A percentile compares a stretch with the other conserved stretches of the same genome.
Conservation (phyloP, 2,113 vertebrate genomes). For the Tupaia tana region DNA sequence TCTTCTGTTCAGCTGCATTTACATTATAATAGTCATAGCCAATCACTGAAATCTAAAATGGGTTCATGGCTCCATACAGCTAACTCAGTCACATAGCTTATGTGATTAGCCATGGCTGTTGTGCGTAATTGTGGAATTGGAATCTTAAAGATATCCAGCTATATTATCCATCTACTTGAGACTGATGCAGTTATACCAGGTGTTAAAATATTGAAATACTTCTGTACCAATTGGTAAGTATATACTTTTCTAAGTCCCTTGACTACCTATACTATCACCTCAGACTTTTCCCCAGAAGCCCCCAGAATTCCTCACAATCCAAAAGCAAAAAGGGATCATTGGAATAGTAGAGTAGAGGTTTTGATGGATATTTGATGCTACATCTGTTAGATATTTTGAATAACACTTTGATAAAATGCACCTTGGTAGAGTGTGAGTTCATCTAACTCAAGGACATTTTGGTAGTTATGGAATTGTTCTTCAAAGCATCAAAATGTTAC, state of each 20-base stretch:
- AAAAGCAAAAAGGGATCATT: not conserved
- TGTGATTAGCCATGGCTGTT: not conserved
- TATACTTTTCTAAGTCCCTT: not conserved
- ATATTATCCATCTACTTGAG: not conserved
- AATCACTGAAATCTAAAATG: not conserved
- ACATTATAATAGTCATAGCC: not conserved
- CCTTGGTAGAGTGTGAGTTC: not conserved
- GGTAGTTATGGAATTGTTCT: not conserved
- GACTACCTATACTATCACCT: not conserved
- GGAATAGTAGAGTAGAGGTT: not conserved
- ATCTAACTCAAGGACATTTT: not conserved
- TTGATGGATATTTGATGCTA: not conserved
- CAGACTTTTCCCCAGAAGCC: not conserved
- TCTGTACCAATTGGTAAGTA: not conserved
- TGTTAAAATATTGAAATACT: slow-evolving; percentile 29
- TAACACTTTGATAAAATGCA: not conserved
- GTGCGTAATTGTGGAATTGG: not conserved
- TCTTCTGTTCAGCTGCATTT: not conserved
- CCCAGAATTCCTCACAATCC: not conserved
- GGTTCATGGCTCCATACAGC: not conserved
- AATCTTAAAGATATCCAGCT: slow-evolving; percentile 8
- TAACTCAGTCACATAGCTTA: not conserved
- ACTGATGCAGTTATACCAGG: not conserved
- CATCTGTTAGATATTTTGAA: not conserved
- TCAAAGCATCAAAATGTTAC: not conserved